Evolutionary conservation across 2,113 vertebrate genomes (phyloP).

Genomic region (Oophaga pumilio): DNA sequence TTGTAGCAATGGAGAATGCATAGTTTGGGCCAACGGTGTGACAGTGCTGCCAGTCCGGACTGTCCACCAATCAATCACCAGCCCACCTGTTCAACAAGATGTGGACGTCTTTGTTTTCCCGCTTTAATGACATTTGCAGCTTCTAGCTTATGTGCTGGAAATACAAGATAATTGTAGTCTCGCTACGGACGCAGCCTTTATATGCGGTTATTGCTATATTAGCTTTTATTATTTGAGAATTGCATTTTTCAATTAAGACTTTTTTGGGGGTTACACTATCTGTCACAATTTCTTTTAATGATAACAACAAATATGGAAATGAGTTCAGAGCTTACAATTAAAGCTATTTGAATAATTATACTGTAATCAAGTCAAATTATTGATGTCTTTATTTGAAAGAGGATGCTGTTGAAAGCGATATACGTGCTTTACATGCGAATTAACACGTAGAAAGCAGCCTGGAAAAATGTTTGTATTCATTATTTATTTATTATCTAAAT

Average conservation of each 20-base stretch:
- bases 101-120: not conserved
- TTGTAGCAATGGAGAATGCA: too few relatives aligned
- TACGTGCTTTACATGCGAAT: constrained; percentile 69
- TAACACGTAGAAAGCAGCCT: constrained; percentile 58
- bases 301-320: constrained; percentile 70
- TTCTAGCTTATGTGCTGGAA: constrained; percentile 20
- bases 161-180: constrained; percentile 58
- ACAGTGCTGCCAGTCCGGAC: too few relatives aligned
- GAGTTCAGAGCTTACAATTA: constrained; percentile 71
- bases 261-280: constrained; percentile 67
- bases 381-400: constrained; percentile 70
- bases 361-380: constrained; percentile 77
- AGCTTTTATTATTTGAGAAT: constrained; percentile 64
- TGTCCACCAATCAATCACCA: too few relatives aligned
- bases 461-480: constrained; percentile 59
- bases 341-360: constrained; percentile 77
- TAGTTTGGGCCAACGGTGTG: too few relatives aligned
- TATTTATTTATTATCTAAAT: not conserved
- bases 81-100: not conserved
- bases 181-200: constrained; percentile 59
- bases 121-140: constrained; percentile 3
- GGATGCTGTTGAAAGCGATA: constrained; percentile 69
- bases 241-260: constrained; percentile 69
- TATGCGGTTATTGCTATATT: constrained; percentile 60
- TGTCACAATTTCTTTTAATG: constrained; percentile 69